Conservation (phyloP, 2,113 vertebrate species). For the Ictidomys tridecemlineatus region DNA sequence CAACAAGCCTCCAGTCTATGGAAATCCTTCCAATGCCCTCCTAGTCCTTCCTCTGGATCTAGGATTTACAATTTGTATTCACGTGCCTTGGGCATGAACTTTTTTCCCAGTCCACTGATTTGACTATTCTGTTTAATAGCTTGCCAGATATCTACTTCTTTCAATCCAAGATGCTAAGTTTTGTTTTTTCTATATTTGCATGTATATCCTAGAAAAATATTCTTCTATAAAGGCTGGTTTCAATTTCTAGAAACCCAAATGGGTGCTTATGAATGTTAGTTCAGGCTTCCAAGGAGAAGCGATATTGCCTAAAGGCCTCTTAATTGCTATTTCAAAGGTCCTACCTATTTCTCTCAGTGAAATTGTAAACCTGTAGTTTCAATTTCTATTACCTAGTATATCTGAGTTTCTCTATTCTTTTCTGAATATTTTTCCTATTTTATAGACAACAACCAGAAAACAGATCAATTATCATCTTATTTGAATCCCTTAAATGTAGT, state of each 20-base stretch:
- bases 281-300: not conserved
- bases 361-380: not conserved
- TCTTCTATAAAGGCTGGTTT: not conserved
- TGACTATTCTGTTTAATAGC: not conserved
- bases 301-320: not conserved
- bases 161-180: not conserved
- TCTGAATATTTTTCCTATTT: slow-evolving; percentile 30
- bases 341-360: not conserved
- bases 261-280: not conserved
- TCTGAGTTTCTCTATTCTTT: not conserved
- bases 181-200: not conserved
- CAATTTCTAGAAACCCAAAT: not conserved
- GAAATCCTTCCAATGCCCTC: not conserved
- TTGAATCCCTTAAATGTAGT: not conserved
- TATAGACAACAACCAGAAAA: not conserved
- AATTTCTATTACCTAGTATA: not conserved
- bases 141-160: not conserved
- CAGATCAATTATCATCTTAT: not conserved
- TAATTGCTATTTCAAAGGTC: not conserved
- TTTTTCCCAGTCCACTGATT: not conserved
- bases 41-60: not conserved
- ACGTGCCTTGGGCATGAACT: not conserved
- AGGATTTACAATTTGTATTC: not conserved
- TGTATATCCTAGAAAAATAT: not conserved
- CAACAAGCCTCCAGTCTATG: not conserved